Evolutionary conservation across 2,113 vertebrate species (phyloP), one percentile per base, ranked within the genome.

Genomic region (Notarius quadriscutis): DNA sequence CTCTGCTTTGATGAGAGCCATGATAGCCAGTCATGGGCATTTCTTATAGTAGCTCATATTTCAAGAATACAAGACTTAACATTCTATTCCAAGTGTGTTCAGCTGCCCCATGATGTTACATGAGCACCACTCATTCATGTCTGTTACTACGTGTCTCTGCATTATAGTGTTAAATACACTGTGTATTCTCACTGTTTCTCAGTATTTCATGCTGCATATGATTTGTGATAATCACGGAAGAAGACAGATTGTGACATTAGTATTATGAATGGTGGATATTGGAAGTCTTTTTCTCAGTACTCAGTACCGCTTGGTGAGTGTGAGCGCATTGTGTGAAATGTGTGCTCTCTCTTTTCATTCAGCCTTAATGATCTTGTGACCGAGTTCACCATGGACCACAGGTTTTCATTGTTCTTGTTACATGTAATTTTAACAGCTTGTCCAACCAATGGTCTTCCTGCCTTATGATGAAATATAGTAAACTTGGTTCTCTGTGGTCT

Each of bases 351-450:
- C 81, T 65, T 83, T 69, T 27, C 27, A 84, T 71, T 84, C 51
- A 71, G 14, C 17, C 53, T 71, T 71, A 69, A 53, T 69, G 82
- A 84, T 71, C 18, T 67, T 69, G 71, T 51, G n/a, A 84, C 81
- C 1, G 17, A 82, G 63, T 69, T 84, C 50, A 25, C 22, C 41
- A 27, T 51, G 20, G 62, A 83, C 62, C 60, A 50, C 25, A 27
- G 63, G 82, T 84, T 67, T 84, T 53, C n/a, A 27, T 17, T 55
- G 48, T 34, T 3, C 27, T 62, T 48, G 22, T 11, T 69, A 30
- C 20, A 30, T 20, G 50, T 55, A 1, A 84, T 84, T 84, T 69
- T 69, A 69, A 63, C 55, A 82, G 57, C 34, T 48, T 82, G 80
- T 81, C 79, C 81, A 67, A 51, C 15, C 62, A 51, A 51, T 5